Evolutionary conservation across 92 coral and sea anemone genomes (phyloP).

Genomic region (Epizoanthus fatuus): DNA sequence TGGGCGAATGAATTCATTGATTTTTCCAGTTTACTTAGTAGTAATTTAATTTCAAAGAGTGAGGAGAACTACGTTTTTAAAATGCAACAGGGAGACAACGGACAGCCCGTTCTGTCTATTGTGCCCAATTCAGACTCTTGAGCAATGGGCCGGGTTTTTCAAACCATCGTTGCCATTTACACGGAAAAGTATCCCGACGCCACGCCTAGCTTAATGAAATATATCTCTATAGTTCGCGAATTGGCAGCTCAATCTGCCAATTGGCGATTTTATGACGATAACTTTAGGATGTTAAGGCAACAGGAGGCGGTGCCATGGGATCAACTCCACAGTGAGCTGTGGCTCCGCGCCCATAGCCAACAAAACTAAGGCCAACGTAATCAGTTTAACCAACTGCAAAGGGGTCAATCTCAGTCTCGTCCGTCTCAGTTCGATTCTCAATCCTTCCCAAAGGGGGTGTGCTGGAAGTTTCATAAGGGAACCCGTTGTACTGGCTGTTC

Average conservation of each 20-base stretch:
- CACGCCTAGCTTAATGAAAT: neutral
- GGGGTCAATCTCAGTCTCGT: neutral
- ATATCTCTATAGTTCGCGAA: neutral
- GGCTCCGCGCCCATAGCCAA: too few relatives aligned
- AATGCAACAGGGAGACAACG: neutral
- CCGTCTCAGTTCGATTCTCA: neutral
- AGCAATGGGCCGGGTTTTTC: too few relatives aligned
- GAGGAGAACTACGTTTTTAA: neutral
- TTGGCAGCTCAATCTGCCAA: neutral
- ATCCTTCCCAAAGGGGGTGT: neutral
- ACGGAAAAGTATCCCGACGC: too few relatives aligned
- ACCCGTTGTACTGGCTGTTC: neutral
- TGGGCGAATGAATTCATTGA: neutral
- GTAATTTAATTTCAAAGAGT: neutral
- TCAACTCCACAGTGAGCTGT: too few relatives aligned
- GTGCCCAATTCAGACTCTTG: neutral
- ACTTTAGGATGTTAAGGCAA: neutral
- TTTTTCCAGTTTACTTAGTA: neutral
- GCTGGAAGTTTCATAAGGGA: neutral
- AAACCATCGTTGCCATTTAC: too few relatives aligned
- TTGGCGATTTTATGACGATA: conserved; percentile 12
- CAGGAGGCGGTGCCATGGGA: neutral
- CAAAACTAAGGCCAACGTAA: too few relatives aligned
- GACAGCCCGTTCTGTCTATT: neutral
- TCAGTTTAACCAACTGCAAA: too few relatives aligned